Evolutionary conservation across 2,888 invertebrate species (phyloP), one percentile per base, ranked within the genome.

Genomic region (Agonopterix arenella): DNA sequence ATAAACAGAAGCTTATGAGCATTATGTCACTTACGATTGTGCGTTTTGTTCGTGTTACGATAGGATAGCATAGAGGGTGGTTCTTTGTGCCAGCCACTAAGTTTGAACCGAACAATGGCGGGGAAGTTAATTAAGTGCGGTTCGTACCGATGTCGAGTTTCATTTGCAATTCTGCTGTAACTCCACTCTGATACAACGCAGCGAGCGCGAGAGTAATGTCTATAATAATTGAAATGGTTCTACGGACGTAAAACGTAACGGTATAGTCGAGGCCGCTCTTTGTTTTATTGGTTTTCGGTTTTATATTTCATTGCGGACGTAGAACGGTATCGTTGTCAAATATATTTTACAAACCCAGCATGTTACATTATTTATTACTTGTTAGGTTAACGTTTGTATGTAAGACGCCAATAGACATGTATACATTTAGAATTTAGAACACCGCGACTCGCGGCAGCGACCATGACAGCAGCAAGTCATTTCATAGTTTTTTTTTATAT

Each of bases 41-140:
- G 28, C 5, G 28, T 28, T 28, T 28, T 28, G 28, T 28, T 28
- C 18, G 4, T 18, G 18, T 18, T 18, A 3, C 18, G 18, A 18
- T 18, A 18, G 13, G 13, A 13, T 3, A 28, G 28, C 3, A 28
- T 28, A 28, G 7, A 28, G 28, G 46, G 28, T 28, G 41, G 5
- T 49, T 49, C 45, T 49, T 40, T 45, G 45, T 40, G 11, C 36
- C 44, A 36, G 48, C 48, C 28, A 36, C 28, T 36, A 28, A 44
- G 18, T 44, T n/a, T 13, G 45, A 13, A 38, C 9, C 37, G 28
- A 45, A 48, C 48, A 48, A 51, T 43, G 43, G 48, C 38, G 49
- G 48, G 52, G 49, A 52, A 52, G 52, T 52, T 52, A 52, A 52
- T 52, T 49, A 52, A 52, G 48, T 49, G 46, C 48, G 48, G 38